Evolutionary conservation across 2,888 invertebrate species (phyloP), one percentile per base, ranked within the genome.

Genomic region (Drosophila koepferae): DNA sequence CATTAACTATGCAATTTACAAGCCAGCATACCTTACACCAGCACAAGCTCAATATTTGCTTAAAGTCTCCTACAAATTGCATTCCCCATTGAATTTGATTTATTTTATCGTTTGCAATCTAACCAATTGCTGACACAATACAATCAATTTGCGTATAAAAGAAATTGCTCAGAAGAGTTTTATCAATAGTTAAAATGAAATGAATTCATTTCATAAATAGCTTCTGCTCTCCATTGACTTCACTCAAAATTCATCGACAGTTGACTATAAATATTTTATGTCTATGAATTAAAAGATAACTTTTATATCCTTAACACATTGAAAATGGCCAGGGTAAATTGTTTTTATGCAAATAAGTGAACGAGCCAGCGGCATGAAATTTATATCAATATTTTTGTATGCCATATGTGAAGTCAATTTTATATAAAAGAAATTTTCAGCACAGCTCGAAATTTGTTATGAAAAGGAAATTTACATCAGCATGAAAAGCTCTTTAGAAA

Each of bases 1-100:
- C 60, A 60, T 58, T 69, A 55, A 28, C 49, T 44, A 16, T 16
- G 7, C 16, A 48, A 69, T 64, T 72, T 34, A 60, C 59, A 48
- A 14, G n/a, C 41, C 10, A 34, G 28, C 49, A 34, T 16, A 53
- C 40, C 55, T 69, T 38, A 1, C 54, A 40, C 20, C 55, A 18
- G 12, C 23, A 16, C 18, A 55, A 49, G 7, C 53, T 6, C 48
- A 74, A 75, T 70, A 70, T 69, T 70, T 70, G 28, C 43, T 38
- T 16, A 7, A 48, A 58, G 36, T 14, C 28, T 36, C n/a, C 6
- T 20, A 59, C 49, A 62, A 70, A 70, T 56, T 49, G 28, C 18
- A 49, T 55, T 59, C 59, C 23, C 34, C 9, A 62, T 64, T 28
- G 9, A 23, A 69, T 55, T 78, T 63, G 63, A 65, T 77, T 77